Base-by-base conservation (phyloP, 2,797 vertebrate genomes). In the Semaprochilodus insignis region DNA sequence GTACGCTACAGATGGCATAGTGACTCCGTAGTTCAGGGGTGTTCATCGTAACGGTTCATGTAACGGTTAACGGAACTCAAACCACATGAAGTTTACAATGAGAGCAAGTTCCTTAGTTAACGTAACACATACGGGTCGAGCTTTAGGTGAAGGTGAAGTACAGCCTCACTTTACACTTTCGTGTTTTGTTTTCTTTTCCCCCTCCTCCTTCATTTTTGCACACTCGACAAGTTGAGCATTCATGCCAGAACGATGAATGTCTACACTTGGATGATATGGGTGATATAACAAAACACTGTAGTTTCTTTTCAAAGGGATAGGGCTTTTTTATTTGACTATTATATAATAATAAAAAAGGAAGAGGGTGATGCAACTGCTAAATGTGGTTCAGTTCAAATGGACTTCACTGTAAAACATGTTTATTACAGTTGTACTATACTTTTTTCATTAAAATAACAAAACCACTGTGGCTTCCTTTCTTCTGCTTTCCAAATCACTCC, bases 371-470 rank as follows among this genome's bases (percentile, higher is more conserved):
- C 44, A 34, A 27, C 75, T 88, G 52, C 57, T 76, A 85, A 82
- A 86, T 59, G n/a, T 93, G 92, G 95, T 95, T 92, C 91, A 82
- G 93, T 95, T 82, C 95, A 94, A 83, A 69, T 86, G 82, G 88
- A 82, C 81, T 87, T 88, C 86, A 65, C 85, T 90, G 87, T 90
- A 84, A 84, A 89, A 83, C 73, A 77, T 86, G 80, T 92, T 92
- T 91, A 90, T 89, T 91, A 90, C 85, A 83, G 81, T 88, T 93
- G 90, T 88, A 85, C 83, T 89, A 82, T 88, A 90, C 85, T 92
- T 93, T 44, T 93, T 94, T 91, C 91, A 94, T 93, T 93, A 93
- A 93, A 93, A 90, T 63, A 66, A 88, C 19, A 83, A 80, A 82
- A 85, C 13, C 86, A 81, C 11, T 0, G 2, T 40, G 25, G 74